phyloP scores from a whole-genome alignment of 2,888 invertebrate genomes.

The Disparrhopalites patrizii region DNA sequence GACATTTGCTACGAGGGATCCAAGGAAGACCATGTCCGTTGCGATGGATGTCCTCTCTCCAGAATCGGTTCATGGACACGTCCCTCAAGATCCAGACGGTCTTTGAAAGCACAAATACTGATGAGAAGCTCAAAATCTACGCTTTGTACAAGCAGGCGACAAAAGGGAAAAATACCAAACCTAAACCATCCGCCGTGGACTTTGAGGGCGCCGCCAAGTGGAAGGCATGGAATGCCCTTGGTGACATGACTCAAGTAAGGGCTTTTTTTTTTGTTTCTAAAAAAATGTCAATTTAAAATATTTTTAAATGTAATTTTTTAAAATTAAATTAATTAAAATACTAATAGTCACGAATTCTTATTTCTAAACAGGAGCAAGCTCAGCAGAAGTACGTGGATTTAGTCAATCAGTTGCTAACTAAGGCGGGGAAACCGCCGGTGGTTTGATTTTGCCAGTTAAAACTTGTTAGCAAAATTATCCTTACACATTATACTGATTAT shows the following conservation, averaged over 20 bases:
- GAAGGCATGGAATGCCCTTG: slow-evolving; percentile 8
- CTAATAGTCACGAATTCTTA: no score
- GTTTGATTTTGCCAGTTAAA: no score
- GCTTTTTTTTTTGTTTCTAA: neutral
- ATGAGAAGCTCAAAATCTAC: slow-evolving; percentile 15
- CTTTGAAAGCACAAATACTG: neutral
- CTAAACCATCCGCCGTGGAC: slow-evolving; percentile 1
- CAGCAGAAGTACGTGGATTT: slow-evolving; percentile 14
- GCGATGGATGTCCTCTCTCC: neutral
- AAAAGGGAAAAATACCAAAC: neutral
- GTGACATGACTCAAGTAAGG: slow-evolving; percentile 12
- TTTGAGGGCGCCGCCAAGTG: slow-evolving; percentile 14
- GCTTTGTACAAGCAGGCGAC: slow-evolving; percentile 15
- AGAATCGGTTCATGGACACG: neutral
- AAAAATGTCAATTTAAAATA: neutral
- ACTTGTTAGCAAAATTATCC: no score
- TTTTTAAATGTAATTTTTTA: neutral
- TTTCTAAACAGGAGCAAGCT: slow-evolving; percentile 7
- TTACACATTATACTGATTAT: no score
- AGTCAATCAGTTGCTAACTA: neutral
- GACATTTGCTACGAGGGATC: no score
- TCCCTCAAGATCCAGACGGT: neutral
- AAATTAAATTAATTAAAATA: no score
- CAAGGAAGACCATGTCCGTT: no score
- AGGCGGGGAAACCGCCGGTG: neutral